A percentile compares a stretch with the other conserved stretches of the same genome.
These are phyloP conservation scores for Mormyrus hasselquistii DNA, from an alignment of 2,797 vertebrate genomes.

Conservation along the genomic window DNA sequence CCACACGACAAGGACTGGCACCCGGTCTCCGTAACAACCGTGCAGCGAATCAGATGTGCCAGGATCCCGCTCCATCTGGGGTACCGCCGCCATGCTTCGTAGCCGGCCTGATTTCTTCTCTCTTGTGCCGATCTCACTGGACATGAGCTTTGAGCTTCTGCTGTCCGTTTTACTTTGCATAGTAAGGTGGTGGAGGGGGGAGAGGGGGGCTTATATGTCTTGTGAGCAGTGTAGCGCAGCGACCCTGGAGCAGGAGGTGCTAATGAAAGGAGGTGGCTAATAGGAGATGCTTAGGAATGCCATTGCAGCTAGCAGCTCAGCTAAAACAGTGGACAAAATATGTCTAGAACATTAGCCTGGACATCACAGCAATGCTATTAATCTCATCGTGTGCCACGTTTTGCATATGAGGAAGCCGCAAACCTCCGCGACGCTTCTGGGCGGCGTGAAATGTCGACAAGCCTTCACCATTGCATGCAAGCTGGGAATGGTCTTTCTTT, in stretches of 20 bases:
- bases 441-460: background rate
- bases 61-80: background rate
- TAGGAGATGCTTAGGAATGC: background rate
- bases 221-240: background rate
- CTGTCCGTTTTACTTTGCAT: background rate
- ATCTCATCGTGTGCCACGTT: background rate
- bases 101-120: background rate
- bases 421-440: background rate
- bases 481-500: conserved; percentile 15
- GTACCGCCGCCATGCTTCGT: background rate
- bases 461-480: background rate
- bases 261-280: background rate
- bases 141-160: background rate
- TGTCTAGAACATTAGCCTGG: background rate
- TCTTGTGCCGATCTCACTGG: background rate
- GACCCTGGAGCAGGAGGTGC: background rate
- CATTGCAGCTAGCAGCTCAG: background rate
- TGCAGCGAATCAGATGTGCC: background rate
- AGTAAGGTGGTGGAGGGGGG: background rate
- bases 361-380: background rate
- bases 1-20: conserved; percentile 28
- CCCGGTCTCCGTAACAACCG: background rate
- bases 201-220: background rate
- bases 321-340: background rate
- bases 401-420: background rate